These are phyloP conservation scores for Cichlasoma orientale DNA, from an alignment of 2,797 vertebrate genomes.

Conservation along the genomic window DNA sequence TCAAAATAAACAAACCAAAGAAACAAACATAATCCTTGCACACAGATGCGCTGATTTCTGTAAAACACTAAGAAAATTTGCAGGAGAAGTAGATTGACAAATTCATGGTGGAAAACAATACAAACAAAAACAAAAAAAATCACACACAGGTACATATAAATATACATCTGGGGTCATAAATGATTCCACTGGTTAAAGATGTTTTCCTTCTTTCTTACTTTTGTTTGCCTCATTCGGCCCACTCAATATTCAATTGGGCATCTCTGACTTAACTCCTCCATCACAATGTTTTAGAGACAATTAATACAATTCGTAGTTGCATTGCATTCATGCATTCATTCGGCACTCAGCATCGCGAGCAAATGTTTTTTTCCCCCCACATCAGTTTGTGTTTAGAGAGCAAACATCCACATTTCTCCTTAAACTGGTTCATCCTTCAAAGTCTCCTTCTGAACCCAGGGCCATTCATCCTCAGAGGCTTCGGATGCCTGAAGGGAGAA, in stretches of 20 bases:
- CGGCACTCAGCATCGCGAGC: rapidly evolving
- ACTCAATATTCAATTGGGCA: not conserved
- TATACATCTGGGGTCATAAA: not conserved
- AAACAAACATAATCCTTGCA: not conserved
- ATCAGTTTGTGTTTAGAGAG: not conserved
- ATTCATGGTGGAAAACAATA: not conserved
- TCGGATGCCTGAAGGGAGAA: conserved; percentile 50
- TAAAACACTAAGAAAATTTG: rapidly evolving
- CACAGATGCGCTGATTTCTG: not conserved
- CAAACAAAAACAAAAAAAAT: not conserved
- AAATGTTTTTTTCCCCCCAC: conserved; percentile 24
- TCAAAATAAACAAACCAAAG: not conserved
- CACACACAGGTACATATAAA: not conserved
- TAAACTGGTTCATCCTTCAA: conserved; percentile 27
- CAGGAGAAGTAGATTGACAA: not conserved
- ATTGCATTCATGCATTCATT: not conserved
- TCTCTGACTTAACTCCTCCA: not conserved
- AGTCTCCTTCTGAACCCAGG: conserved; percentile 11
- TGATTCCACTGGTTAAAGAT: not conserved
- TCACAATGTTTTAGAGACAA: not conserved
- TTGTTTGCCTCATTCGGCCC: rapidly evolving
- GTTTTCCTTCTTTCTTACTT: not conserved
- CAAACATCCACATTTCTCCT: conserved; percentile 10
- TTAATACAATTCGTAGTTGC: no score
- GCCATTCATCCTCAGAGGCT: conserved; percentile 53